A percentile compares a stretch with the other conserved stretches of the same genome.
Evolutionary conservation across 2,797 vertebrate genomes (phyloP).

Genomic region (Enteromius trimaculatus): DNA sequence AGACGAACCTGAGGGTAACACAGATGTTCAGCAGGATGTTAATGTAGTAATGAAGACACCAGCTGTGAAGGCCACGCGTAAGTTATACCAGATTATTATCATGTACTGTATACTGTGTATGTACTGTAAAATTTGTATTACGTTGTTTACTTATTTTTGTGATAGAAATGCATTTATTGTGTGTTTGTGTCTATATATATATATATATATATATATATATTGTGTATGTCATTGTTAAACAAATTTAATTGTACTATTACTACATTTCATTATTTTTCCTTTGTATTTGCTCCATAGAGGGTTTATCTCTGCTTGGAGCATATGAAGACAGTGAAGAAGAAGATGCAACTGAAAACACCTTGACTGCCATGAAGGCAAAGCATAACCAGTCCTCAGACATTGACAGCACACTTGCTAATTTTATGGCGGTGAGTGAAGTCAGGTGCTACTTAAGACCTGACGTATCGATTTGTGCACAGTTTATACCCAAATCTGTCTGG

Average conservation of each 20-base stretch:
- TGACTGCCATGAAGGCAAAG: constrained; percentile 73
- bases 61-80: constrained; percentile 91
- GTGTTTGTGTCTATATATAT: too few species aligned
- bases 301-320: constrained; percentile 92
- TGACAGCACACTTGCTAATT: constrained; percentile 95
- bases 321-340: constrained; percentile 98
- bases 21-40: constrained; percentile 76
- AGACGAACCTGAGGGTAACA: constrained; percentile 85
- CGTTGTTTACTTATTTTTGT: not conserved
- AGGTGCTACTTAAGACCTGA: not conserved
- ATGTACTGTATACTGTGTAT: not conserved
- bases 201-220: too few species aligned
- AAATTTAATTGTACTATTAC: not conserved
- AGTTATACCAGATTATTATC: not conserved
- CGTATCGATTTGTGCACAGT: not conserved
- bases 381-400: constrained; percentile 86
- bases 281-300: constrained; percentile 76
- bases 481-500: not conserved
- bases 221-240: not conserved
- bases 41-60: constrained; percentile 76
- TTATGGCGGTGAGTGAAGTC: constrained; percentile 88
- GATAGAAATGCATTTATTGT: too few species aligned
- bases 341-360: constrained; percentile 73
- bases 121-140: not conserved
- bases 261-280: not conserved